These are phyloP conservation scores for Piprites chloris DNA, from an alignment of 2,113 vertebrate species.

Conservation along the genomic window DNA sequence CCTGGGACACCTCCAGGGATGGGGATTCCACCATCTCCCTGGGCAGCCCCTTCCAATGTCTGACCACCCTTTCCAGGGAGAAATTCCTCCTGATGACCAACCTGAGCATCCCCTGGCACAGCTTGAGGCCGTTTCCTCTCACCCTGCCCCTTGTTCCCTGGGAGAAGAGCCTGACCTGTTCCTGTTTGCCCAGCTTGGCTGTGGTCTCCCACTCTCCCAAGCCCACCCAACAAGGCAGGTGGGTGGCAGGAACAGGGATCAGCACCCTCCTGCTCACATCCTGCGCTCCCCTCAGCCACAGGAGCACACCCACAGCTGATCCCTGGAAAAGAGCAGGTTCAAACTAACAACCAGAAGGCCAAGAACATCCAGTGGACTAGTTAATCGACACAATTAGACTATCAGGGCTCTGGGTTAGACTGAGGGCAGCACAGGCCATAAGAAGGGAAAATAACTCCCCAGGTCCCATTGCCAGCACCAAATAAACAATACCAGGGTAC, in stretches of 20 bases:
- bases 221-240: background rate
- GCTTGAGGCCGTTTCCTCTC: background rate
- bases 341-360: background rate
- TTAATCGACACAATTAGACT: background rate
- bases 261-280: accelerated
- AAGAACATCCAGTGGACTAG: accelerated
- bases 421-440: accelerated
- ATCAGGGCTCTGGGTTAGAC: background rate
- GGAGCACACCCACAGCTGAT: background rate
- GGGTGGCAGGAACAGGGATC: background rate
- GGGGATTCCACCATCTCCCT: background rate
- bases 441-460: background rate
- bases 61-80: background rate
- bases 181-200: background rate
- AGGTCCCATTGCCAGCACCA: background rate
- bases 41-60: background rate
- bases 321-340: accelerated
- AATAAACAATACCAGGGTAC: background rate
- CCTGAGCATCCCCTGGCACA: background rate
- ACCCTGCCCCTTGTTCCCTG: background rate
- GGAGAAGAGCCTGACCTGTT: background rate
- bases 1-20: background rate
- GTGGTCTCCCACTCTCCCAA: accelerated
- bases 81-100: background rate
- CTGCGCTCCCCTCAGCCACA: background rate